Base-by-base conservation (phyloP, 2,113 vertebrate species). In the Pomatorhinus ruficollis region DNA sequence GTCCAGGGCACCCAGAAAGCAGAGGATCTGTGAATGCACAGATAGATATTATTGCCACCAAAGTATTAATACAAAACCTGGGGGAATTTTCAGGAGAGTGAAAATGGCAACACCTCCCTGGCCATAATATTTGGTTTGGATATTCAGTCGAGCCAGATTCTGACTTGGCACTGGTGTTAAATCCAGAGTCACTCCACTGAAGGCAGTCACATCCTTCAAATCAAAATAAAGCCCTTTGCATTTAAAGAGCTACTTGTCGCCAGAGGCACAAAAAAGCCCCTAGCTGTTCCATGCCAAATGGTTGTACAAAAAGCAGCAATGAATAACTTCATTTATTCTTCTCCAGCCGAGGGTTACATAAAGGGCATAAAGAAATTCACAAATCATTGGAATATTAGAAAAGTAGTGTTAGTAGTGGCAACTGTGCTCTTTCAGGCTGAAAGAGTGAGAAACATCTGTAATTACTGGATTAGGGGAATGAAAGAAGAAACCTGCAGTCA, bases 381-480 rank as follows among this genome's bases (percentile, higher is more conserved):
- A 86, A 79, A 75, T 83, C 27, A 17, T 2, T 90, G 59, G 42
- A 66, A 76, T 47, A 78, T 83, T 60, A 89, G 71, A 44, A 66
- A 70, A 95, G 44, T 28, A 45, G 52, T 63, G 44, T 81, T 87
- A 83, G 89, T 31, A 87, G 60, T 25, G 33, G 60, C 69, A 95
- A 92, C 80, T 52, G 47, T 63, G 64, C 72, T 89, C 35, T 93
- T 74, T 92, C 64, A 89, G 78, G 39, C 64, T 74, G 80, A 74
- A 93, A 71, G 68, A 83, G 35, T 15, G 52, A 89, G 76, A 87
- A 95, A 93, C 72, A 83, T 89, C 83, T 93, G 95, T 89, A 92
- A 97, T 95, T 95, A 95, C 91, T 83, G 94, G 80, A 96, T 97
- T 95, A 97, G 31, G 42, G 47, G 56, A 93, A 93, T 60, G 59